Percentiles rank a stretch among this genome's conserved stretches.
These are phyloP conservation scores for Astreopora myriophthalma DNA, from an alignment of 64 coral and sea anemone genomes.

Conservation along the genomic window DNA sequence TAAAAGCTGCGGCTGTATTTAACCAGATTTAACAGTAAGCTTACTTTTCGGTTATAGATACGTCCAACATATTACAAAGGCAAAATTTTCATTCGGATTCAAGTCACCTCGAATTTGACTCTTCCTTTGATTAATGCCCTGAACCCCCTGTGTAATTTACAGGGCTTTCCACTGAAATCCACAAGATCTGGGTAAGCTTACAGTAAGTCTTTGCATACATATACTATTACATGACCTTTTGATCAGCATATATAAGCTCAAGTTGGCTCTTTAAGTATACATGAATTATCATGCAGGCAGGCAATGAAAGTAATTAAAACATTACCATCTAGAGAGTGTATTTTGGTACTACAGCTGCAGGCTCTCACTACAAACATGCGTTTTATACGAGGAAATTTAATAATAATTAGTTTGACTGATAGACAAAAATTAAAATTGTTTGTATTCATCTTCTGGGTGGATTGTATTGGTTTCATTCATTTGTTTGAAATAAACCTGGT, in stretches of 20 bases:
- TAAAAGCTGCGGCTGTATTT: neutral
- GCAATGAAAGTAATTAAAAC: neutral
- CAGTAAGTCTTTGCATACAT: too few species aligned
- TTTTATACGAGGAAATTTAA: too few species aligned
- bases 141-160: neutral
- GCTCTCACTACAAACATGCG: too few species aligned
- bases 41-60: neutral
- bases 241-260: neutral
- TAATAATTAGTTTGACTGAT: neutral
- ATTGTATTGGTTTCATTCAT: too few species aligned
- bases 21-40: neutral
- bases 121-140: neutral
- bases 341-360: neutral
- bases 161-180: neutral
- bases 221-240: too few species aligned
- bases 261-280: neutral
- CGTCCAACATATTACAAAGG: neutral
- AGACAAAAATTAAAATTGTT: too few species aligned
- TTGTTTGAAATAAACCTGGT: too few species aligned
- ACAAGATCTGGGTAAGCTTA: neutral
- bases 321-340: neutral
- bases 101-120: neutral
- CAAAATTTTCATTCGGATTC: neutral
- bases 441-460: too few species aligned
- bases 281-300: neutral